Conservation (phyloP, 2,888 invertebrate species). For the Smittia sp. region DNA sequence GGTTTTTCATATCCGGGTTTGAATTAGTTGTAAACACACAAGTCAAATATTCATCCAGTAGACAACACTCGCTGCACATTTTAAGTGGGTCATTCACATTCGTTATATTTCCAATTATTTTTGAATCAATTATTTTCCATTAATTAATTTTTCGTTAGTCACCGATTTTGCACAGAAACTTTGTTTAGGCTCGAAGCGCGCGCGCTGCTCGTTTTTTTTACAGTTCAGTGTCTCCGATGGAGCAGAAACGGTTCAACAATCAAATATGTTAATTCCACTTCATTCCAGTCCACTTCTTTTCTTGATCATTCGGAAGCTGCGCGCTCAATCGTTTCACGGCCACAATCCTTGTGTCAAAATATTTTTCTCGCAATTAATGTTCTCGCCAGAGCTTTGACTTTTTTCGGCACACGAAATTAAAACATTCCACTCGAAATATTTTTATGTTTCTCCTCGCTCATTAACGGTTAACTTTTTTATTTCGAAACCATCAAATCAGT, state of each 20-base stretch:
- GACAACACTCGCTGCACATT: slow-evolving; percentile 23
- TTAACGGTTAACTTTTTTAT: background rate
- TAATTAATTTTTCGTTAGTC: slow-evolving; percentile 18
- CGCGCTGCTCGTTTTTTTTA: background rate
- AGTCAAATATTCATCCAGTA: background rate
- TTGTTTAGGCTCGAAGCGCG: background rate
- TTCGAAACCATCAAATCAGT: background rate
- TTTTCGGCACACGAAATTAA: slow-evolving; percentile 1
- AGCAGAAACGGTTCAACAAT: slow-evolving; percentile 23
- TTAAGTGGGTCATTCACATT: slow-evolving; percentile 34
- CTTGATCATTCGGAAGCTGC: slow-evolving; percentile 1
- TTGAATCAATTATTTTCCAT: slow-evolving; percentile 2
- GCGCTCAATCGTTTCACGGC: background rate
- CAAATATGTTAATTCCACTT: slow-evolving; percentile 19
- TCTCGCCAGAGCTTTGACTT: background rate
- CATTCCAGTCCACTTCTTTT: slow-evolving; percentile 12
- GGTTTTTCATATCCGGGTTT: slow-evolving; percentile 29
- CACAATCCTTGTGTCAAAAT: slow-evolving; percentile 16
- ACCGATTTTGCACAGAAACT: background rate
- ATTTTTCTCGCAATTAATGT: background rate
- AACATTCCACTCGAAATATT: slow-evolving; percentile 8
- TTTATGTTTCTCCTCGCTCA: background rate
- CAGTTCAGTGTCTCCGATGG: slow-evolving; percentile 21
- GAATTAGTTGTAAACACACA: slow-evolving; percentile 32
- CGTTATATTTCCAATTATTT: background rate